phyloP scores from a whole-genome alignment of 2,797 vertebrate species.

The Chrosomus eos region DNA sequence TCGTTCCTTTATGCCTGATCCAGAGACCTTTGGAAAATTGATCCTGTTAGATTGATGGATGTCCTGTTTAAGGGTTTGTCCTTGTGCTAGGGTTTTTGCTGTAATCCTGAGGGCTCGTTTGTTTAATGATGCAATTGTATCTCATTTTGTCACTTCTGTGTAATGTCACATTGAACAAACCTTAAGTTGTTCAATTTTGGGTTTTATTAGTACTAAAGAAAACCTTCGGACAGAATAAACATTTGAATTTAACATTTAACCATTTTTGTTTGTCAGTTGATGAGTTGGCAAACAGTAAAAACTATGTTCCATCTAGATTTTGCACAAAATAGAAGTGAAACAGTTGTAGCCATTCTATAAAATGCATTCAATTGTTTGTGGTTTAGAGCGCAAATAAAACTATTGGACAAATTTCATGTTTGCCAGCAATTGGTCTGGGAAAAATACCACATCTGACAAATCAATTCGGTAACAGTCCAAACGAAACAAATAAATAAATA shows the following conservation, averaged over 20 bases:
- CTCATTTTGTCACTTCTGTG: conserved; percentile 62
- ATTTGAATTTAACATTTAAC: conserved; percentile 5
- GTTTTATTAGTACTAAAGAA: conserved; percentile 36
- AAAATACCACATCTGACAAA: not conserved
- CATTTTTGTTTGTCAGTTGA: not conserved
- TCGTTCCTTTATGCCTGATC: conserved; percentile 78
- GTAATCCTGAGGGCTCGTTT: conserved; percentile 66
- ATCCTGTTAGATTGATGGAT: conserved; percentile 83
- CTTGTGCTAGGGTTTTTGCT: conserved; percentile 72
- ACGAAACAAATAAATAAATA: not conserved
- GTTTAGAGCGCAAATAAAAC: not conserved
- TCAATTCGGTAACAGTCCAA: not conserved
- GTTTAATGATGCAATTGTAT: conserved; percentile 76
- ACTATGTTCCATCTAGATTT: not conserved
- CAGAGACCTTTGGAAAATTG: conserved; percentile 80
- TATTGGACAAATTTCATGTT: not conserved
- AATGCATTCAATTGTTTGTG: not conserved
- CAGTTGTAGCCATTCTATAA: not conserved
- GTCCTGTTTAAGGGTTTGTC: conserved; percentile 78
- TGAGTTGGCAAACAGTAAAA: not conserved
- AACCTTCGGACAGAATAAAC: conserved; percentile 14
- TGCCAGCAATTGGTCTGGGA: not conserved
- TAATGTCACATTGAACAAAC: conserved; percentile 80
- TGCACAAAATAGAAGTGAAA: not conserved
- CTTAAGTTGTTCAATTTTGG: conserved; percentile 40